These are phyloP conservation scores for Drosophila peninsularis DNA, from an alignment of 2,888 invertebrate genomes.

Conservation along the genomic window DNA sequence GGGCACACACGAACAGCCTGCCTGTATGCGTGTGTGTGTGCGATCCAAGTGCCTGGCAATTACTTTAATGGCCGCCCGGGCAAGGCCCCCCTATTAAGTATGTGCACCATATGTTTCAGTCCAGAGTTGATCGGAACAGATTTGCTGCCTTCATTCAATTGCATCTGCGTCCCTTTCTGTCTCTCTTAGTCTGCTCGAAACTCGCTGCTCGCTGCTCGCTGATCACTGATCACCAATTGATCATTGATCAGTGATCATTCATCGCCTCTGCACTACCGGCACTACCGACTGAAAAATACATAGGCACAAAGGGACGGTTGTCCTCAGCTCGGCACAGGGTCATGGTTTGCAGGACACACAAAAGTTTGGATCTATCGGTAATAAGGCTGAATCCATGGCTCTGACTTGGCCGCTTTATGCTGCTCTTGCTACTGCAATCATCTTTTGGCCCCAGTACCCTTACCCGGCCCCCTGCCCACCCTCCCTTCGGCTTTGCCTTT, in stretches of 20 bases:
- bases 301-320: too few relatives aligned
- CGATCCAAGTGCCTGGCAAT: conserved; percentile 37
- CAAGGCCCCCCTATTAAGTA: conserved; percentile 4
- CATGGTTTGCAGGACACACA: not conserved
- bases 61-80: conserved; percentile 41
- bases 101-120: conserved; percentile 32
- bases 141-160: not conserved
- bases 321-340: too few relatives aligned
- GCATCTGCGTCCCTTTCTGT: too few relatives aligned
- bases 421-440: not conserved
- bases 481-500: not conserved
- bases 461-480: not conserved
- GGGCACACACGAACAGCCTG: not conserved
- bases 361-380: not conserved
- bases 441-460: not conserved
- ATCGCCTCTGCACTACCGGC: not conserved
- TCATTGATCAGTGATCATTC: not conserved
- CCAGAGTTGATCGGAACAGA: not conserved
- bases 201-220: not conserved
- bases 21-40: not conserved
- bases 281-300: not conserved
- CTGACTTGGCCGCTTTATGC: not conserved
- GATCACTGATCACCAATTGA: not conserved
- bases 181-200: not conserved
- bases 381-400: not conserved